Conservation (phyloP, 1,140 invertebrate species). For the Hermatobates lingyangjiaoensis region DNA sequence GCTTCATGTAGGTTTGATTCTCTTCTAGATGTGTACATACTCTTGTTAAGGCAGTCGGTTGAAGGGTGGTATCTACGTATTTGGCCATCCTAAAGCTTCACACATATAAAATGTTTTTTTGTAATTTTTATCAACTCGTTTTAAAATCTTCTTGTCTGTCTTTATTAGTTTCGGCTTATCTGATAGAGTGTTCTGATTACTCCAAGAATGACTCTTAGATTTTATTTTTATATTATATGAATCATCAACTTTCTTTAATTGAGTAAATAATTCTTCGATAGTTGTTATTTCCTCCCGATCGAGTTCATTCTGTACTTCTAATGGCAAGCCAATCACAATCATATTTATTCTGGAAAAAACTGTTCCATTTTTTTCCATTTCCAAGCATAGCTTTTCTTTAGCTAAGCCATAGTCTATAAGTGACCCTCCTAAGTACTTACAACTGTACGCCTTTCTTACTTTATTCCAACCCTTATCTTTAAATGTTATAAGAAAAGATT, state of each 20-base stretch:
- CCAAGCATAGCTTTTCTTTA: slow-evolving; percentile 1
- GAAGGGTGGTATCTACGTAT: slow-evolving; percentile 3
- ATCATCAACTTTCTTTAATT: slow-evolving; percentile 1
- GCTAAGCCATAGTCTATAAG: slow-evolving; percentile 3
- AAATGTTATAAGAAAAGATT: background rate
- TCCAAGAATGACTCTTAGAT: background rate
- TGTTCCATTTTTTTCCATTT: background rate
- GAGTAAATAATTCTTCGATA: background rate
- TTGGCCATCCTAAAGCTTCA: background rate
- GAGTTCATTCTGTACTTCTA: background rate
- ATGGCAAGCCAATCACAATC: background rate
- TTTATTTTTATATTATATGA: background rate
- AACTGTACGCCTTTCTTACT: background rate
- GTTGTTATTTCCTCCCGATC: background rate
- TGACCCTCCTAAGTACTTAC: background rate
- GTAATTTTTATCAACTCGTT: background rate
- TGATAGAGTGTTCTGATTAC: background rate
- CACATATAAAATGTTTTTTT: slow-evolving; percentile 4
- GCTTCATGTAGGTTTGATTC: background rate
- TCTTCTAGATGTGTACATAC: background rate
- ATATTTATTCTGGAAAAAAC: background rate
- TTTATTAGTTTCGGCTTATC: background rate
- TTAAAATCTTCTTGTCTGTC: background rate
- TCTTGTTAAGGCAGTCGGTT: background rate
- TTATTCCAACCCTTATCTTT: slow-evolving; percentile 1